A percentile compares a stretch with the other conserved stretches of the same genome.
Evolutionary conservation across 2,113 vertebrate genomes (phyloP).

Genomic region (Urocynchramus pylzowi): DNA sequence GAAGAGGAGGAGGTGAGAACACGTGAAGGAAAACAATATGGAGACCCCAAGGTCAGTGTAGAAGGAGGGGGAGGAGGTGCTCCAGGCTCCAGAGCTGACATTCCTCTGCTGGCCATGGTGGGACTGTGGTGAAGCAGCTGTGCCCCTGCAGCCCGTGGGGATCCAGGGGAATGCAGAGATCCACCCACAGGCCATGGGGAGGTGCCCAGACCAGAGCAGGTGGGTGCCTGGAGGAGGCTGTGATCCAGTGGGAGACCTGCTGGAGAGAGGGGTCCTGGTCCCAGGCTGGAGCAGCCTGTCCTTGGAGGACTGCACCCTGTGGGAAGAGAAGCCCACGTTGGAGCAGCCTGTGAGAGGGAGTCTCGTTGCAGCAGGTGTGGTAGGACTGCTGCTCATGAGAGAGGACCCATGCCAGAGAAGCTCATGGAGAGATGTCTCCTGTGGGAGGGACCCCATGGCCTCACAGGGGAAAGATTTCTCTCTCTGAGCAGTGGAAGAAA

Average conservation of each 20-base stretch:
- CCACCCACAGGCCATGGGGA: too few species aligned
- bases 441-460: rapidly evolving
- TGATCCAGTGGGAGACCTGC: not conserved
- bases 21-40: not conserved
- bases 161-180: too few species aligned
- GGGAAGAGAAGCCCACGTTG: rapidly evolving
- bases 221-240: not conserved
- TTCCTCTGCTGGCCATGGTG: not conserved
- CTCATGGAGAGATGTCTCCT: rapidly evolving
- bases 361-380: rapidly evolving
- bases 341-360: not conserved
- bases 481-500: not conserved
- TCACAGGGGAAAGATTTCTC: not conserved
- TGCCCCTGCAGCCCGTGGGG: not conserved
- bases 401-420: too few species aligned
- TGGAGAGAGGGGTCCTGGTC: rapidly evolving
- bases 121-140: not conserved
- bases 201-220: rapidly evolving
- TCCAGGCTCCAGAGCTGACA: rapidly evolving
- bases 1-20: not conserved
- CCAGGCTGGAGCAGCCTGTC: not conserved
- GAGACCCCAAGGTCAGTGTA: not conserved
- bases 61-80: too few species aligned
- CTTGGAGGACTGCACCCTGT: rapidly evolving
- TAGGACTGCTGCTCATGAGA: not conserved